Conservation (phyloP, 2,113 vertebrate species). For the Nothoprocta pentlandii region DNA sequence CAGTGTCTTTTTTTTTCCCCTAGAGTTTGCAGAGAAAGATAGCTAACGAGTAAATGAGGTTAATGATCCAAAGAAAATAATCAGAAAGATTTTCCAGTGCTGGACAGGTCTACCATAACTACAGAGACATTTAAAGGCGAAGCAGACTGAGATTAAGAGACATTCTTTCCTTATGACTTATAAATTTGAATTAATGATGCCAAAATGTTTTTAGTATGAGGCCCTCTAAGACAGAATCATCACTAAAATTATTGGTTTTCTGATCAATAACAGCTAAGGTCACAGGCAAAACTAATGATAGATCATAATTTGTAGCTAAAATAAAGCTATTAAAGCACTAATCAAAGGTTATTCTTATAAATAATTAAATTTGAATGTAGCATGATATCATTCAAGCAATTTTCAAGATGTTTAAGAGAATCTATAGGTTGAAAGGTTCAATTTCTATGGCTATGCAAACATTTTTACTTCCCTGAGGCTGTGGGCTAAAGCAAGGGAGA, state of each 20-base stretch:
- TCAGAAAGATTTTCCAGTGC: not conserved
- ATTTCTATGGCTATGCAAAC: not conserved
- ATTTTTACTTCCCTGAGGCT: not conserved
- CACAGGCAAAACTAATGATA: not conserved
- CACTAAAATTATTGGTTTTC: not conserved
- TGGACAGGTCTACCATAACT: not conserved
- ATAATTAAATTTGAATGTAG: not conserved
- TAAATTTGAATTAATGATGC: not conserved
- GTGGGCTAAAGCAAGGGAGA: not conserved
- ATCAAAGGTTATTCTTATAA: not conserved
- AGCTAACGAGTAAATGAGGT: not conserved
- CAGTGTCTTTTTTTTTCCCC: not conserved
- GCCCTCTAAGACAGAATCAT: not conserved
- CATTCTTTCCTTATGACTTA: not conserved
- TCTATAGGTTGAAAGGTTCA: not conserved
- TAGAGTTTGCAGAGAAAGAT: not conserved
- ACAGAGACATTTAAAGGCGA: not conserved
- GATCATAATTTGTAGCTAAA: not conserved
- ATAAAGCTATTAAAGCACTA: not conserved
- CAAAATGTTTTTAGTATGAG: not conserved
- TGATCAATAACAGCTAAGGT: not conserved
- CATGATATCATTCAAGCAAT: not conserved
- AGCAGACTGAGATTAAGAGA: not conserved
- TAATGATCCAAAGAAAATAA: slow-evolving; percentile 2
- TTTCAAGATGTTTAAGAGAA: slow-evolving; percentile 2